Evolutionary conservation across 37 sponge, comb jelly and placozoan genomes (phyloP), one percentile per base, ranked within the genome.

Genomic region (Petrosia ficiformis): DNA sequence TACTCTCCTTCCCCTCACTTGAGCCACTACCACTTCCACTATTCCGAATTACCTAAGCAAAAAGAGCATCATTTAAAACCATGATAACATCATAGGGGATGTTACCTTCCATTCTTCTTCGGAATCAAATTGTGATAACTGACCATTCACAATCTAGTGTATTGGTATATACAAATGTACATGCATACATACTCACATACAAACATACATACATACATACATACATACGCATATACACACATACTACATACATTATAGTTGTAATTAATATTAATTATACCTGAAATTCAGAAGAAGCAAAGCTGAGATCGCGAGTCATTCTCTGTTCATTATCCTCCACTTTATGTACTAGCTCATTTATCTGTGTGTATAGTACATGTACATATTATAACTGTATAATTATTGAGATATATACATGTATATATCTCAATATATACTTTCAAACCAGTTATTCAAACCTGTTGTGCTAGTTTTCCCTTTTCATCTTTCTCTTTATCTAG

Each of bases 81-180:
- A n/a, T n/a, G n/a, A n/a, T n/a, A n/a, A n/a, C n/a, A n/a, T n/a
- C n/a, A n/a, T n/a, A n/a, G n/a, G n/a, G n/a, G n/a, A n/a, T n/a
- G n/a, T 48, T 57, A 73, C 48, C 30, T 73, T 73, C 74, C 74
- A 73, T 42, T 43, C 73, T 73, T 81, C 68, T 35, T 81, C 82
- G 1, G 65, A 64, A 44, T 71, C 70, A 1, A 38, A 57, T 33
- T 68, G 70, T n/a, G 76, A 63, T 42, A 76, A 52, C 32, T 37
- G 57, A n/a, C 37, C 68, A 71, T 65, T 80, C 26, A 71, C 40
- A 58, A 80, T 69, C 80, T 80, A 34, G 68, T 35, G 32, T 67
- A 33, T n/a, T n/a, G n/a, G n/a, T n/a, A n/a, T n/a, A n/a, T n/a
- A n/a, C n/a, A n/a, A n/a, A n/a, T n/a, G n/a, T n/a, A n/a, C n/a